Conservation (phyloP, 1,140 invertebrate species). For the Cheumatopsyche charites region DNA sequence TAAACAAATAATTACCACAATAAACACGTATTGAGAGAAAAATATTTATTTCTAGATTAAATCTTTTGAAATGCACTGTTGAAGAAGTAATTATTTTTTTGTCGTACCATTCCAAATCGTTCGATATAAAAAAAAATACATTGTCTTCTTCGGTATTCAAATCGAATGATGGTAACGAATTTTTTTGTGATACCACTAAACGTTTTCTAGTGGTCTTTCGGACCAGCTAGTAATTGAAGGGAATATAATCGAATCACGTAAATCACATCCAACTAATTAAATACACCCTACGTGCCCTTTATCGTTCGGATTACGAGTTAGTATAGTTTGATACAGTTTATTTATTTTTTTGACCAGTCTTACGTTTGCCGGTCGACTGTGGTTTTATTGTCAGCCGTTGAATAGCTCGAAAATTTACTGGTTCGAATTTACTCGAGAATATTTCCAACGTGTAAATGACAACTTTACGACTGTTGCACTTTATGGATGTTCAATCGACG, state of each 20-base stretch:
- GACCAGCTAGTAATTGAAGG: conserved; percentile 34
- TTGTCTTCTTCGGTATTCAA: conserved; percentile 1
- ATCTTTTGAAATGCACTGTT: too few relatives aligned
- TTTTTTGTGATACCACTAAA: too few relatives aligned
- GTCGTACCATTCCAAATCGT: too few relatives aligned
- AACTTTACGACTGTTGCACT: too few relatives aligned
- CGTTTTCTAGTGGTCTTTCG: conserved; percentile 2
- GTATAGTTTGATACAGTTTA: background rate
- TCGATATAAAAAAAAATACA: too few relatives aligned
- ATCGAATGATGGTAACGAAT: background rate
- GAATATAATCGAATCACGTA: conserved; percentile 48
- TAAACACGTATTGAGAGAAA: too few relatives aligned
- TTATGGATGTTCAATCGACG: too few relatives aligned
- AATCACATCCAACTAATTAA: conserved; percentile 47
- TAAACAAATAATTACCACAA: too few relatives aligned
- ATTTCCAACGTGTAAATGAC: background rate
- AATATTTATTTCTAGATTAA: too few relatives aligned
- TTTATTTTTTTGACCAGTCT: background rate
- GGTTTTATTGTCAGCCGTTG: conserved; percentile 5
- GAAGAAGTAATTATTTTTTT: too few relatives aligned
- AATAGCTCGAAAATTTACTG: background rate
- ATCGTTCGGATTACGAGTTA: conserved; percentile 21
- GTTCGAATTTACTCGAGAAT: background rate
- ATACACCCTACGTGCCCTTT: conserved; percentile 42
- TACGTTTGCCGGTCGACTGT: background rate